Evolutionary conservation across 1,140 invertebrate genomes (phyloP).

Genomic region (Ericerus pela): DNA sequence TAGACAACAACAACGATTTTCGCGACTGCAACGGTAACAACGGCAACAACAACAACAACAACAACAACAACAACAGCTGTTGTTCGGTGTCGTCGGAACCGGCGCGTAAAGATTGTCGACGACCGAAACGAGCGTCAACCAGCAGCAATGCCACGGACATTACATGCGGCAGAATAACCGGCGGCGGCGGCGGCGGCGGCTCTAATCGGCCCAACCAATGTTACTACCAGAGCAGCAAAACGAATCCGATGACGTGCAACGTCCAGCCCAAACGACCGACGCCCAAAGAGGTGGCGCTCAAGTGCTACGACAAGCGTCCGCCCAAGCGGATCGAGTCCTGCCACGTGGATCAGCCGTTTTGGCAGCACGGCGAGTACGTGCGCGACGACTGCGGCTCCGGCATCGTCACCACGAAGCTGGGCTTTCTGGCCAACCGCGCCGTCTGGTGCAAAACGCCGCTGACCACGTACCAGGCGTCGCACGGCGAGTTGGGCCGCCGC

Average conservation of each 20-base stretch:
- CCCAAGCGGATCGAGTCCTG: background rate
- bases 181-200: background rate
- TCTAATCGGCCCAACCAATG: too few species aligned
- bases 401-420: background rate
- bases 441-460: background rate
- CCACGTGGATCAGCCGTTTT: background rate
- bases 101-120: background rate
- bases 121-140: background rate
- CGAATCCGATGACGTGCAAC: background rate
- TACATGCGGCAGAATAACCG: too few species aligned
- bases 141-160: too few species aligned
- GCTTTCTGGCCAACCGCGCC: background rate
- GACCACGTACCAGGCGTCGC: slow-evolving; percentile 1
- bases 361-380: background rate
- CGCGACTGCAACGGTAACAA: background rate
- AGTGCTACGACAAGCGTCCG: background rate
- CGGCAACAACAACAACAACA: background rate
- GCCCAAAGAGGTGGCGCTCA: background rate
- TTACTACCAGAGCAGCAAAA: background rate
- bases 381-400: background rate
- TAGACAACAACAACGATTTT: background rate
- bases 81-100: background rate
- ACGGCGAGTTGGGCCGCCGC: background rate
- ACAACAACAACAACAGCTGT: background rate
- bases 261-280: background rate